phyloP scores from a whole-genome alignment of 2,113 vertebrate species.

The Smithornis capensis region DNA sequence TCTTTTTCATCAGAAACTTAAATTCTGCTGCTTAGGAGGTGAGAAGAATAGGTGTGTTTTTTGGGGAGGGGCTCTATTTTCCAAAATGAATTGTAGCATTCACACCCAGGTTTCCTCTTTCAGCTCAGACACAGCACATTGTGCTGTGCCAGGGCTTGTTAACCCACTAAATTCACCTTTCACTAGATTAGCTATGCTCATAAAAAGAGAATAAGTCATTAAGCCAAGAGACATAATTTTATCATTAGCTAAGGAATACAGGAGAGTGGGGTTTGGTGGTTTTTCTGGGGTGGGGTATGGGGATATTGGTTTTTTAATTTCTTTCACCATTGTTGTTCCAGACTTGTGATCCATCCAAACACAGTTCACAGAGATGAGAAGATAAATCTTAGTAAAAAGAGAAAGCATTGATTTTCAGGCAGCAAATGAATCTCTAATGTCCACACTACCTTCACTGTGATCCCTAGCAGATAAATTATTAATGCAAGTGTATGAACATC shows the following conservation, averaged over 20 bases:
- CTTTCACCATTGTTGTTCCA: slow-evolving; percentile 55
- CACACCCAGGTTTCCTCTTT: background rate
- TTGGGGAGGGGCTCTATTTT: background rate
- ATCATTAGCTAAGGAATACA: background rate
- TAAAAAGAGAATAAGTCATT: background rate
- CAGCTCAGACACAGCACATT: background rate
- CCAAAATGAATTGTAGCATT: background rate
- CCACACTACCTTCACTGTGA: slow-evolving; percentile 63
- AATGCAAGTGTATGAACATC: slow-evolving; percentile 75
- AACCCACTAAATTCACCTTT: background rate
- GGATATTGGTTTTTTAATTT: background rate
- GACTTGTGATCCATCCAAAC: slow-evolving; percentile 14
- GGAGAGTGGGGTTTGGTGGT: background rate
- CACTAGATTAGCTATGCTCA: background rate
- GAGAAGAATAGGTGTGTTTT: background rate
- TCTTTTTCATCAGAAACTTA: background rate
- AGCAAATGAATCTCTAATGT: slow-evolving; percentile 58
- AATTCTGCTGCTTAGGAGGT: background rate
- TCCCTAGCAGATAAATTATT: slow-evolving; percentile 76
- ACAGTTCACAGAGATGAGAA: slow-evolving; percentile 27
- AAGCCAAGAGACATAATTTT: background rate
- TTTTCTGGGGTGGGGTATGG: background rate
- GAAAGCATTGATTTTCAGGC: slow-evolving; percentile 54
- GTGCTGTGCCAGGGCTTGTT: background rate
- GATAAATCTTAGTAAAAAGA: slow-evolving; percentile 44